phyloP scores from a whole-genome alignment of 2,113 vertebrate genomes.

The Hystrix cristata region DNA sequence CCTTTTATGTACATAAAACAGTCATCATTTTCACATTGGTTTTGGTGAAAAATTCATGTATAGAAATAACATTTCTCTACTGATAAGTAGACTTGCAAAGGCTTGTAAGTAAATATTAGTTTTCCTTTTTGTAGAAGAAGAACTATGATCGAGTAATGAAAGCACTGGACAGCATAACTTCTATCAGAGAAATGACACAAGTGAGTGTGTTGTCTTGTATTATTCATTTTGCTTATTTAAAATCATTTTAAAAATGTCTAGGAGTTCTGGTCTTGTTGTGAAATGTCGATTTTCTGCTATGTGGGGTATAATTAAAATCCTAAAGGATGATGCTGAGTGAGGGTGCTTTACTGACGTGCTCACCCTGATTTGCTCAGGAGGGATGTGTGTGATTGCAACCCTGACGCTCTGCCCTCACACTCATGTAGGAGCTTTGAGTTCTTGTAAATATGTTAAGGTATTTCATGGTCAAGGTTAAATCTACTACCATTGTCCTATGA shows the following conservation, averaged over 20 bases:
- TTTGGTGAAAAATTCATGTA: neutral
- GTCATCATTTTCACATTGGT: neutral
- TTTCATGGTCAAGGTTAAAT: neutral
- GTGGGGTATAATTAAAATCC: neutral
- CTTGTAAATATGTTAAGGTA: neutral
- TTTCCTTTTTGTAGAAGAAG: conserved; percentile 91
- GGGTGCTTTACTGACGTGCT: neutral
- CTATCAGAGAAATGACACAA: conserved; percentile 97
- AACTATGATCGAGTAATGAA: conserved; percentile 96
- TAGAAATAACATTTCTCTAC: conserved; percentile 14
- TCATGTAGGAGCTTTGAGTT: neutral
- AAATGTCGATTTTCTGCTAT: neutral
- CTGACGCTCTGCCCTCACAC: neutral
- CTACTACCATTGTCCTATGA: neutral
- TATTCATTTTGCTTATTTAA: neutral
- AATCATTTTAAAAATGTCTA: neutral
- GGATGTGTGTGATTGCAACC: neutral
- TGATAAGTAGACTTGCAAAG: neutral
- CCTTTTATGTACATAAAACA: neutral
- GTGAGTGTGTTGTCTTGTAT: conserved; percentile 80
- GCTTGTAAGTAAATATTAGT: neutral
- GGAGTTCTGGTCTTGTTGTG: neutral
- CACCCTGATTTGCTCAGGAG: neutral
- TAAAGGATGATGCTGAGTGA: neutral
- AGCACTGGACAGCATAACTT: conserved; percentile 95